phyloP scores from a whole-genome alignment of 2,113 vertebrate genomes.

The Pteruthius melanotis region DNA sequence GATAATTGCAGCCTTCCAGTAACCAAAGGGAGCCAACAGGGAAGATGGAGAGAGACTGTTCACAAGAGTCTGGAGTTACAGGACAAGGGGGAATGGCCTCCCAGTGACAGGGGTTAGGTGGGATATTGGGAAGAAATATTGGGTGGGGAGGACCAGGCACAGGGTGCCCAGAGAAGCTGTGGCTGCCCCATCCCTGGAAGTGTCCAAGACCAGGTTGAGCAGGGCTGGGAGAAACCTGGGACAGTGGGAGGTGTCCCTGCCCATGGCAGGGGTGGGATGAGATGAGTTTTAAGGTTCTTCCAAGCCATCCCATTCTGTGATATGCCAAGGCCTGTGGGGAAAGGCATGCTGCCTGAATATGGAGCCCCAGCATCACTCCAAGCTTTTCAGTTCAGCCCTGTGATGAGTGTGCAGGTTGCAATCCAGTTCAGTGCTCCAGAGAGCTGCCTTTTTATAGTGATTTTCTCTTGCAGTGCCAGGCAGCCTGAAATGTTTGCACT shows the following conservation, averaged over 20 bases:
- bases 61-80: neutral
- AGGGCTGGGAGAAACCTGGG: neutral
- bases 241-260: fast-evolving
- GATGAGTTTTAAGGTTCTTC: neutral
- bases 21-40: neutral
- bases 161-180: neutral
- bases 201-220: neutral
- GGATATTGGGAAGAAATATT: neutral
- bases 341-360: neutral
- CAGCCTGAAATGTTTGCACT: neutral
- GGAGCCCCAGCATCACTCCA: neutral
- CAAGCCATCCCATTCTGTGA: neutral
- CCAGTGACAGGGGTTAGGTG: fast-evolving
- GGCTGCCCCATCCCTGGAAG: neutral
- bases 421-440: neutral
- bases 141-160: fast-evolving
- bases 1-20: neutral
- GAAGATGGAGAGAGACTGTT: neutral
- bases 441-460: neutral
- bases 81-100: neutral
- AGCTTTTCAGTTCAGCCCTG: fast-evolving
- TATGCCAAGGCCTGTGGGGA: neutral
- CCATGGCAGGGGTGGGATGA: fast-evolving
- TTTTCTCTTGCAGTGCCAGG: neutral
- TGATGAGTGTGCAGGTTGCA: neutral